Evolutionary conservation across 2,888 invertebrate genomes (phyloP), one percentile per base, ranked within the genome.

Genomic region (Crepidodera aurea): DNA sequence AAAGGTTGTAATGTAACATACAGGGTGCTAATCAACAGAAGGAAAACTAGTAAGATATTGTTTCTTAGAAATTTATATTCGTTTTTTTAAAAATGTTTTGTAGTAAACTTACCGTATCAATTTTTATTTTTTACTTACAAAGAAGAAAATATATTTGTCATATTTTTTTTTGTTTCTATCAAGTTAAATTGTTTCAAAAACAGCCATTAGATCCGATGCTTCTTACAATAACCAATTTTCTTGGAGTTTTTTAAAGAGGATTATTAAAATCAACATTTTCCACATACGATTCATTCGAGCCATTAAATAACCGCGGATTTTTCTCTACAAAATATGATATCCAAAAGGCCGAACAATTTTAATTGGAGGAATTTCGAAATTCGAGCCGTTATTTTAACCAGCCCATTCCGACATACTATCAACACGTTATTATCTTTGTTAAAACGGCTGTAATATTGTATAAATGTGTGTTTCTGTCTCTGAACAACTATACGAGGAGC

Each of bases 341-440:
- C 51, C 42, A 12, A 34, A 58, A 22, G 32, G 22, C 42, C 34
- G 42, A 59, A 59, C 51, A 19, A 57, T 57, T 62, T 62, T 62
- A 62, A 62, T 62, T 62, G 53, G 62, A 51, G 29, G 25, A 53
- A 51, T 58, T 54, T 58, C 48, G 44, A 62, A 62, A 62, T 58
- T 44, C 54, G 53, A 53, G 53, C 29, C 48, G 46, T 51, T 15
- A 44, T 50, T 63, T 58, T 51, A 51, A 59, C 40, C 32, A 29
- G 25, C 22, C 40, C 40, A 54, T 57, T 37, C 40, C 48, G 25
- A 19, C 34, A 15, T 32, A 29, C 50, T 64, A 65, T 65, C 53
- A 46, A 57, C 53, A 46, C 58, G 48, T 57, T 66, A 60, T 64
- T 58, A 66, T 66, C 66, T 60, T 54, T 60, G 63, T 63, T 66